These are phyloP conservation scores for Hestina assimilis DNA, from an alignment of 1,140 invertebrate species.

Conservation along the genomic window DNA sequence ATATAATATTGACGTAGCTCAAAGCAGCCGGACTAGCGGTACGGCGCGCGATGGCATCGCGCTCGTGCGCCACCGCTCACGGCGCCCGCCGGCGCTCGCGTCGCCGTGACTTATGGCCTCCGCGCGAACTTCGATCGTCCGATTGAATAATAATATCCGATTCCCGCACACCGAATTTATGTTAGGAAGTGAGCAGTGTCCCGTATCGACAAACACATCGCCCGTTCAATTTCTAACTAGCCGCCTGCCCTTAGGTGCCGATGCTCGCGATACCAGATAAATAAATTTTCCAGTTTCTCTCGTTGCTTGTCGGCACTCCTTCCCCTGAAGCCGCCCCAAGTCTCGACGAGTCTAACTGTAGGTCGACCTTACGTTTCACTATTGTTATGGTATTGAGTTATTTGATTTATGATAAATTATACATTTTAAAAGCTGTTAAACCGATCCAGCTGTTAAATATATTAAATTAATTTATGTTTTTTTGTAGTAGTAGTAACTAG, in stretches of 20 bases:
- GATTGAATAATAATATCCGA: constrained; percentile 77
- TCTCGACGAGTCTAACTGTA: constrained; percentile 50
- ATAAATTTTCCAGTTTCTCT: constrained; percentile 62
- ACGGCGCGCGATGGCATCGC: constrained; percentile 59
- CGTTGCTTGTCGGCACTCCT: constrained; percentile 44
- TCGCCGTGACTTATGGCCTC: constrained; percentile 74
- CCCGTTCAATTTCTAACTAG: constrained; percentile 53
- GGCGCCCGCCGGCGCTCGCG: constrained; percentile 69
- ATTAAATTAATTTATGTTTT: too few species aligned
- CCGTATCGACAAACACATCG: constrained; percentile 63
- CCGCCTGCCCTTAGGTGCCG: constrained; percentile 50
- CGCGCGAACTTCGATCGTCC: constrained; percentile 69
- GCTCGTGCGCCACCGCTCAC: constrained; percentile 71
- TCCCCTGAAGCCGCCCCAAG: constrained; percentile 40
- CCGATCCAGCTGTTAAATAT: too few species aligned
- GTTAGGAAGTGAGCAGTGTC: constrained; percentile 72
- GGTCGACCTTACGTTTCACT: constrained; percentile 44
- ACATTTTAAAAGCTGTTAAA: too few species aligned
- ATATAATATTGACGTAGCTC: constrained; percentile 29
- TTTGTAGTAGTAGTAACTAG: too few species aligned
- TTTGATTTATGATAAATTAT: too few species aligned
- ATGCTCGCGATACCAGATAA: constrained; percentile 57
- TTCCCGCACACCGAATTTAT: constrained; percentile 75
- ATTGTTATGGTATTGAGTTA: constrained; percentile 27
- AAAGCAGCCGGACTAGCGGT: constrained; percentile 37